Base-by-base conservation (phyloP, 2,797 vertebrate species). In the Lates japonicus region DNA sequence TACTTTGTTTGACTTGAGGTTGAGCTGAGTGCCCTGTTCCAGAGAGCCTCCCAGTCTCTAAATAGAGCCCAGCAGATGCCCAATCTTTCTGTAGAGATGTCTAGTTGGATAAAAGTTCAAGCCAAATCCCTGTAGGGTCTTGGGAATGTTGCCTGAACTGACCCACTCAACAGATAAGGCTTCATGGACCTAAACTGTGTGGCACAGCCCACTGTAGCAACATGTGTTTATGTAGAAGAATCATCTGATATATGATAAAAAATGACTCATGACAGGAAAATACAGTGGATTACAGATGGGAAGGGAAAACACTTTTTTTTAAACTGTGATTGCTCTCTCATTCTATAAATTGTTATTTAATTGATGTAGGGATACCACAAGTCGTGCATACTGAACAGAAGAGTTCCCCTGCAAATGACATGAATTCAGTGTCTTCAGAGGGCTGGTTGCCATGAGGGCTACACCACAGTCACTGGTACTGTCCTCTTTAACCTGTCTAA, bases 1-100 rank as follows among this genome's bases (percentile, higher is more conserved):
- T 81, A 80, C 89, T 94, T 80, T 85, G 87, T 92, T 92, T 93
- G 86, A 89, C 80, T 82, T 84, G 74, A 83, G 89, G 82, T 80
- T 84, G 87, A 89, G 83, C 86, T 65, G 72, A 68, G 81, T 66
- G 87, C 81, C 61, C 78, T 58, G 70, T 68, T 74, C 81, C 87
- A 80, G 41, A 79, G 81, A 82, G 72, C 78, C 78, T 87, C 86
- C 80, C 82, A 25, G 77, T 74, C 90, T 74, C 80, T 79, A 93
- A 93, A 94, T 93, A 92, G 88, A 88, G 71, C 70, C 51, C 65
- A 49, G 72, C 78, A 85, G 76, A 89, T 90, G 85, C 90, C 87
- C 80, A 48, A 59, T 71, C 65, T 79, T 78, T 88, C 83, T 75
- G 35, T 31, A 51, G 73, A 39, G 80, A 89, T 76, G 75, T 82